phyloP scores from a whole-genome alignment of 2,797 vertebrate species.

The Erethizon dorsatum region DNA sequence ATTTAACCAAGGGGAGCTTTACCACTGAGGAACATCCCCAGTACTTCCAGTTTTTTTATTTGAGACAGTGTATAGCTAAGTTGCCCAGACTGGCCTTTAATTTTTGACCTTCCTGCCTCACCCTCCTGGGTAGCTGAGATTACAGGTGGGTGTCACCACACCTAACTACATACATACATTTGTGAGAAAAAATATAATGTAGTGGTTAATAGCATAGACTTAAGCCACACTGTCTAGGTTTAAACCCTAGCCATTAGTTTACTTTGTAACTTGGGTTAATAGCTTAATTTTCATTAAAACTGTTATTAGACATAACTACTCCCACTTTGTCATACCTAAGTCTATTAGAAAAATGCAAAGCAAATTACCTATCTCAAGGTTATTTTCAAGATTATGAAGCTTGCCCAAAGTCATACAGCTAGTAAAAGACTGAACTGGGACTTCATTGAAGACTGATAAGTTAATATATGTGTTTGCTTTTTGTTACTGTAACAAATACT shows the following conservation, averaged over 20 bases:
- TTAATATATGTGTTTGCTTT: background rate
- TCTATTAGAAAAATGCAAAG: conserved; percentile 4
- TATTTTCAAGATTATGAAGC: background rate
- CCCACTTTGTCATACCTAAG: background rate
- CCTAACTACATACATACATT: background rate
- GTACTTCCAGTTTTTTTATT: background rate
- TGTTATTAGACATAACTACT: conserved; percentile 8
- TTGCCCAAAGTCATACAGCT: background rate
- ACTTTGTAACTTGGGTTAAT: background rate
- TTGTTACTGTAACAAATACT: background rate
- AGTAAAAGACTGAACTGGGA: background rate
- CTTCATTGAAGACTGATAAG: background rate
- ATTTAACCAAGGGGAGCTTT: background rate
- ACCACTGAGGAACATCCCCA: background rate
- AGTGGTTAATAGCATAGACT: background rate
- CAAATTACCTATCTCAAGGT: background rate
- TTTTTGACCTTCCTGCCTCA: background rate
- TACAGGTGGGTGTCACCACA: background rate
- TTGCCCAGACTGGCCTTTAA: background rate
- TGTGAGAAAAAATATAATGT: background rate
- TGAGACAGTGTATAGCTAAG: background rate
- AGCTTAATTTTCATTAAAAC: conserved; percentile 35
- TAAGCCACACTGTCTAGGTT: background rate
- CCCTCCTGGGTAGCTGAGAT: background rate
- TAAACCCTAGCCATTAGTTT: conserved; percentile 37